Percentiles rank a stretch among this genome's conserved stretches.
Evolutionary conservation across 2,113 vertebrate genomes (phyloP).

Genomic region (Corvus hawaiiensis): DNA sequence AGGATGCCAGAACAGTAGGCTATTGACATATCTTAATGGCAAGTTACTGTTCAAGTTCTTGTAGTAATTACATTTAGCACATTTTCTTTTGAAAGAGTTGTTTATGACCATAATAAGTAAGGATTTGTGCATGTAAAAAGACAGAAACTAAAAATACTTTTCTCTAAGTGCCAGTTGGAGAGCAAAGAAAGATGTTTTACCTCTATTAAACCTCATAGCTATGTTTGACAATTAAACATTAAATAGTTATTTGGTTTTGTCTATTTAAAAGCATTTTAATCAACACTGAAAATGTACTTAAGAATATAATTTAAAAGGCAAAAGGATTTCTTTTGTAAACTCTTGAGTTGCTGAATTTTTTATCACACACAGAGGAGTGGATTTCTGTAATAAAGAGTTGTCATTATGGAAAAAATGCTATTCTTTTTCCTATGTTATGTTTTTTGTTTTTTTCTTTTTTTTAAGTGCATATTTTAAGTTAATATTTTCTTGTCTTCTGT

Average conservation of each 20-base stretch:
- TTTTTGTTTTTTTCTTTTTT: background rate
- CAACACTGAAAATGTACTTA: background rate
- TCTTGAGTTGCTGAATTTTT: background rate
- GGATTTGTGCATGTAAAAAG: background rate
- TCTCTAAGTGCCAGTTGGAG: background rate
- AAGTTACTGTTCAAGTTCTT: background rate
- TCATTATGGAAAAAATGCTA: background rate
- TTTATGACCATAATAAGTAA: background rate
- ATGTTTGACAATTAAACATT: background rate
- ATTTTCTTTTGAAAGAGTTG: background rate
- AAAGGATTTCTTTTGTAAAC: background rate
- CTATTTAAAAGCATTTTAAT: background rate
- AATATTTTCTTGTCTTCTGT: constrained; percentile 43
- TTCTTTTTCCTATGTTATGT: background rate
- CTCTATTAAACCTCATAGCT: background rate
- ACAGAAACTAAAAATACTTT: background rate
- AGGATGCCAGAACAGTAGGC: background rate
- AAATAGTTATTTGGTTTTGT: background rate
- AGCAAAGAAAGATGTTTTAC: background rate
- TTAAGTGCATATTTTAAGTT: background rate
- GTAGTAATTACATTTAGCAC: background rate
- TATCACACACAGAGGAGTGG: background rate
- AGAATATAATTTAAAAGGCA: background rate
- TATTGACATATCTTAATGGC: background rate
- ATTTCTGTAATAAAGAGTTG: background rate